Percentiles rank a stretch among this genome's conserved stretches.
Conservation (phyloP, 2,797 vertebrate genomes). For the Picus viridis region DNA sequence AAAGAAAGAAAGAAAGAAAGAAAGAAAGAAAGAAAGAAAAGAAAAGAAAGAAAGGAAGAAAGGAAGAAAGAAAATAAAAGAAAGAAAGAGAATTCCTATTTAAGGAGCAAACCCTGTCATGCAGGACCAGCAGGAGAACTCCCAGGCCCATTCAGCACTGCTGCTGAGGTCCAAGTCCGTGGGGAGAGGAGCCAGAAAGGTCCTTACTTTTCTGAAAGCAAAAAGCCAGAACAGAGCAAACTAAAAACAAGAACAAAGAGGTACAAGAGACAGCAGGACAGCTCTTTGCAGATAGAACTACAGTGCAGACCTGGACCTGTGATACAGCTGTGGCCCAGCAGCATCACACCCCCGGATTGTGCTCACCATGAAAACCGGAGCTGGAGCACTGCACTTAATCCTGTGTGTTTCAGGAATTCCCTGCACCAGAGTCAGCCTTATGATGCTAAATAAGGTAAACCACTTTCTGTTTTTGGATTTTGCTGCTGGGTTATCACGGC, state of each 20-base stretch:
- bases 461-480: background rate
- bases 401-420: background rate
- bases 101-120: background rate
- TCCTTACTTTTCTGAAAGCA: slow-evolving; percentile 69
- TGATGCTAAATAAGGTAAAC: background rate
- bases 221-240: background rate
- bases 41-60: too few species aligned
- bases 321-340: rapidly evolving
- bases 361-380: background rate
- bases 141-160: slow-evolving; percentile 72
- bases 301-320: background rate
- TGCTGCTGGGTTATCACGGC: background rate
- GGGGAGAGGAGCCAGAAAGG: slow-evolving; percentile 75
- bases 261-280: background rate
- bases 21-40: too few species aligned
- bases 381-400: background rate
- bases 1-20: too few species aligned
- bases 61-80: too few species aligned
- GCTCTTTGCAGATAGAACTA: background rate
- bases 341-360: background rate
- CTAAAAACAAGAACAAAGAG: background rate
- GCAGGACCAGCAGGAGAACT: background rate
- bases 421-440: background rate
- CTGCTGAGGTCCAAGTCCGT: slow-evolving; percentile 68
- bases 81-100: background rate